Base-by-base conservation (phyloP, 1,140 invertebrate species). In the Ooceraea biroi region DNA sequence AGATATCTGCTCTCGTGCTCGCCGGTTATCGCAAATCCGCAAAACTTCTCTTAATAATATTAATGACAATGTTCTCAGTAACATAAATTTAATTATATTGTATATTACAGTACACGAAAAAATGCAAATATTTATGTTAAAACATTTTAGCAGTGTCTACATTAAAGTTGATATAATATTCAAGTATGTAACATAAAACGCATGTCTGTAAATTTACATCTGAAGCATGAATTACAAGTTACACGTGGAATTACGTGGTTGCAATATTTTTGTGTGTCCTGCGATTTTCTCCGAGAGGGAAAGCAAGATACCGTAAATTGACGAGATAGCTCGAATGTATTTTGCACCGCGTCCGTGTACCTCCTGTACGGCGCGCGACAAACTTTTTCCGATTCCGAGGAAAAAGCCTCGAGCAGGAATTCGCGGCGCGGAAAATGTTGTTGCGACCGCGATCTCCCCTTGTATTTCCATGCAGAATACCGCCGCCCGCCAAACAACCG, bases 401-500 rank as follows among this genome's bases (percentile, higher is more conserved):
- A 48, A 61, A 61, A 74, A 46, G 27, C 17, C 19, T 2, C 44
- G n/a, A 19, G 52, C 5, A 41, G 22, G 41, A 61, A 12, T 61
- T 17, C 11, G 12, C 11, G 52, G 12, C 7, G 41, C 10, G 1
- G 25, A n/a, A 85, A 68, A 76, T 60, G 17, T 11, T 27, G 30
- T 19, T 71, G 12, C 61, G 44, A 11, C 36, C 36, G 36, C 36
- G 55, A 76, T 48, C 27, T 66, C 60, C 60, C 36, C 7, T 7
- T 7, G 68, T 50, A 74, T 86, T 82, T 27, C 41, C n/a, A 69
- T 69, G 41, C 25, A 65, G 61, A 69, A 48, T 44, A 82, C 7
- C 17, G 60, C 68, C 71, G 48, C 50, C 27, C n/a, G n/a, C 27
- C 55, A 55, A 73, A 82, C 69, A 87, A 87, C 69, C 52, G 69